Percentiles rank a stretch among this genome's conserved stretches.
Evolutionary conservation across 2,797 vertebrate genomes (phyloP).

Genomic region (Crossoptilon crossoptilon): DNA sequence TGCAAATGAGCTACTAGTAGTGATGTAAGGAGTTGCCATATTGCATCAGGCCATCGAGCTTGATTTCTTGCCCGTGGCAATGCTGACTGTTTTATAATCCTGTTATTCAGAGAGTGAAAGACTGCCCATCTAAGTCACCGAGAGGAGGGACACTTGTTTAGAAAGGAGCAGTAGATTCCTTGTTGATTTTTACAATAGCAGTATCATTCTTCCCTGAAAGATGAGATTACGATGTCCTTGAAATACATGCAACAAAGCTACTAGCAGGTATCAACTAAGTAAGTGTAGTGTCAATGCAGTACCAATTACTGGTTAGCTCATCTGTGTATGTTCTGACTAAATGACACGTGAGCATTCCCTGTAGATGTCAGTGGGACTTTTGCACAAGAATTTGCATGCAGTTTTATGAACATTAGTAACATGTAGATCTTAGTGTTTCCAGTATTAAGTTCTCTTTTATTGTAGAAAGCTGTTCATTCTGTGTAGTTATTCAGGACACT

Average conservation of each 20-base stretch:
- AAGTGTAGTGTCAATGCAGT: neutral
- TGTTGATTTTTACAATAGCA: neutral
- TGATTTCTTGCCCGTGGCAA: conserved; percentile 28
- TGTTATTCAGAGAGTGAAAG: neutral
- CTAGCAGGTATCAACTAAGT: neutral
- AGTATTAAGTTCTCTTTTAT: neutral
- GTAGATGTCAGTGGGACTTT: neutral
- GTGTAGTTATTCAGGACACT: neutral
- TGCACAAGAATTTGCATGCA: neutral
- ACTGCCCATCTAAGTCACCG: neutral
- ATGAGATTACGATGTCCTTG: neutral
- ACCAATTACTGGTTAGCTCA: neutral
- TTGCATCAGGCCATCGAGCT: neutral
- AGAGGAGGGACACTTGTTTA: neutral
- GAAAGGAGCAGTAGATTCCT: neutral
- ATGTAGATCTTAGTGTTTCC: neutral
- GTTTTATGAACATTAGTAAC: neutral
- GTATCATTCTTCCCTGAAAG: neutral
- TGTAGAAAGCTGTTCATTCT: neutral
- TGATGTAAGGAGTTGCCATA: conserved; percentile 17
- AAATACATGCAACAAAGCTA: neutral
- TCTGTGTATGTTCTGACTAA: neutral
- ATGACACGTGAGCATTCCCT: neutral
- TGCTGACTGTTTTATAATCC: neutral
- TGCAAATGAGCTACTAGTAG: conserved; percentile 23